Evolutionary conservation across 2,113 vertebrate genomes (phyloP).

Genomic region (Notarius lentiginosus): DNA sequence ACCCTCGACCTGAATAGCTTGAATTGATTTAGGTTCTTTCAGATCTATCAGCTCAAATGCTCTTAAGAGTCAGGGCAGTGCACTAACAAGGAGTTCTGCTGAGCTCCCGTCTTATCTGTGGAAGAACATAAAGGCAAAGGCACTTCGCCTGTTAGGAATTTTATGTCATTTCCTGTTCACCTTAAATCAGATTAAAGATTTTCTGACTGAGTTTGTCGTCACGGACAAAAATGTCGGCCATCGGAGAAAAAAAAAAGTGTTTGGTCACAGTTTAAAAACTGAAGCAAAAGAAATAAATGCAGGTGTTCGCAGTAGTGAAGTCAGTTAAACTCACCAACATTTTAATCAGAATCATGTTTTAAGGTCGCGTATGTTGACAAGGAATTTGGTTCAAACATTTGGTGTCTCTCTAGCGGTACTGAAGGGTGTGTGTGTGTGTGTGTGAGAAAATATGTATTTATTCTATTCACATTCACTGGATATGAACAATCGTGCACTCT

Average conservation of each 20-base stretch:
- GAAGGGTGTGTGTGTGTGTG: too few relatives aligned
- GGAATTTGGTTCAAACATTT: too few relatives aligned
- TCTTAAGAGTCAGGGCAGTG: slow-evolving; percentile 46
- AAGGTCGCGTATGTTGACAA: too few relatives aligned
- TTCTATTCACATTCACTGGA: too few relatives aligned
- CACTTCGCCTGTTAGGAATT: neutral
- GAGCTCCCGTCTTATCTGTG: too few relatives aligned
- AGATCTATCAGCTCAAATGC: slow-evolving; percentile 60
- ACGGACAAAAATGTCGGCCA: neutral
- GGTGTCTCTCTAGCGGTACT: too few relatives aligned
- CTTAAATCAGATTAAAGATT: neutral
- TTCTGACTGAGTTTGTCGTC: neutral
- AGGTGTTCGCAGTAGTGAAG: neutral
- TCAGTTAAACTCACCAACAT: neutral
- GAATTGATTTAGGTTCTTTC: slow-evolving; percentile 65
- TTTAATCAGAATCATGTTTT: neutral
- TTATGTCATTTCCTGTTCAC: neutral
- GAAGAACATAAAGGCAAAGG: neutral
- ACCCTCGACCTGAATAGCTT: slow-evolving; percentile 21
- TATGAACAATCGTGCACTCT: too few relatives aligned
- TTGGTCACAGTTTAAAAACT: neutral
- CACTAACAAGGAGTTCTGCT: neutral
- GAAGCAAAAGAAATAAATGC: neutral
- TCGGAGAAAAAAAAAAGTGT: too few relatives aligned
- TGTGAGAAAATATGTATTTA: too few relatives aligned